Conservation (phyloP, 2,888 invertebrate genomes). For the Aquatica leii region DNA sequence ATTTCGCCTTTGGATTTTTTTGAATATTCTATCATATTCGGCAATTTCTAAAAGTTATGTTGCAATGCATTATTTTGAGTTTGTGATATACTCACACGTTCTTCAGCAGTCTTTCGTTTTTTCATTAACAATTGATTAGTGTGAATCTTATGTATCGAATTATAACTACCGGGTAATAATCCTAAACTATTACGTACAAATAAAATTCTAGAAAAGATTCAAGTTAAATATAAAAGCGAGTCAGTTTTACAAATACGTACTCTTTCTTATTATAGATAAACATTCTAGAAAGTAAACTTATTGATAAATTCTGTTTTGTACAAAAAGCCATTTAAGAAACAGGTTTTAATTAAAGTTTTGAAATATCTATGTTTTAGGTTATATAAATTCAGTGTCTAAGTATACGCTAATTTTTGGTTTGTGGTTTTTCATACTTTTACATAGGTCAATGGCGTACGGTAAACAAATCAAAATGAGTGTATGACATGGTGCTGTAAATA, state of each 20-base stretch:
- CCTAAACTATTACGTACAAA: not conserved
- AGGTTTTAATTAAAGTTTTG: too few relatives aligned
- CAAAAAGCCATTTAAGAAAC: too few relatives aligned
- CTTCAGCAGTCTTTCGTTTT: conserved; percentile 69
- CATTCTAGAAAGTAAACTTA: too few relatives aligned
- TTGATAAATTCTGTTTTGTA: too few relatives aligned
- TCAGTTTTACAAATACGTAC: not conserved
- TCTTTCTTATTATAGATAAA: not conserved
- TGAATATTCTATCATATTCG: conserved; percentile 67
- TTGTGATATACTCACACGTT: conserved; percentile 62
- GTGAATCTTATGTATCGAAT: conserved; percentile 6
- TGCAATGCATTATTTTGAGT: not conserved
- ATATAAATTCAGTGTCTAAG: too few relatives aligned
- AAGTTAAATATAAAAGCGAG: too few relatives aligned
- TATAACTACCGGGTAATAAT: not conserved
- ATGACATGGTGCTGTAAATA: too few relatives aligned
- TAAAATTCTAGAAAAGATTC: not conserved
- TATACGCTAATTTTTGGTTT: too few relatives aligned
- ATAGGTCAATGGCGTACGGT: too few relatives aligned
- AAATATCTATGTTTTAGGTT: too few relatives aligned
- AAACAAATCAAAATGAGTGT: too few relatives aligned
- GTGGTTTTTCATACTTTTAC: too few relatives aligned
- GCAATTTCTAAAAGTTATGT: conserved; percentile 59
- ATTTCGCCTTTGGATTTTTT: conserved; percentile 66
- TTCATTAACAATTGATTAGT: conserved; percentile 53